phyloP scores from a whole-genome alignment of 2,113 vertebrate genomes.

The Mellivora capensis region DNA sequence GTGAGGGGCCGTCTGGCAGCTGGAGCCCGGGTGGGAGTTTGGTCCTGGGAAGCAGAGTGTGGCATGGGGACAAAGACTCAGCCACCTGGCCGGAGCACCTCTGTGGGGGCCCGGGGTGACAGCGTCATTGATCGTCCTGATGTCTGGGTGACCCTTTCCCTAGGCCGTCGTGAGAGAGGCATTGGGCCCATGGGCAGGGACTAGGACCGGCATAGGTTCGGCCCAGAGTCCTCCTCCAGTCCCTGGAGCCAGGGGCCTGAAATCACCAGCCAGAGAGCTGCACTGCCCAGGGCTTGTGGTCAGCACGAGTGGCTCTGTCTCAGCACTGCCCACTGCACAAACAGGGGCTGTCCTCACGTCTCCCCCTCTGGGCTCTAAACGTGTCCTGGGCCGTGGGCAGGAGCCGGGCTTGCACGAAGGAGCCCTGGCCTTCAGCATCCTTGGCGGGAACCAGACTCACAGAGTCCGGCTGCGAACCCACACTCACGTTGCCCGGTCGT shows the following conservation, averaged over 20 bases:
- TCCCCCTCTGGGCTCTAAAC: neutral
- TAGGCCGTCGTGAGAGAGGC: neutral
- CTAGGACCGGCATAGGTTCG: neutral
- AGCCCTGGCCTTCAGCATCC: neutral
- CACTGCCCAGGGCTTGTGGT: neutral
- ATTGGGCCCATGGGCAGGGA: neutral
- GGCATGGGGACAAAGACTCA: accelerated
- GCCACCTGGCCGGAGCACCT: neutral
- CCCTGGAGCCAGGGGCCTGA: neutral
- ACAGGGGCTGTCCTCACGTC: neutral
- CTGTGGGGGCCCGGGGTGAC: neutral
- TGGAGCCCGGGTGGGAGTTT: neutral
- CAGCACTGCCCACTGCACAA: neutral
- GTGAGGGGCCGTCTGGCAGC: neutral
- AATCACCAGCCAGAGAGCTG: neutral
- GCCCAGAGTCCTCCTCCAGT: neutral
- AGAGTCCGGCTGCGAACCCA: neutral
- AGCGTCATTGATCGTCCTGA: neutral
- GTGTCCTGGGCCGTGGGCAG: neutral
- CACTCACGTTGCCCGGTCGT: neutral
- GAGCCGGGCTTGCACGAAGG: neutral
- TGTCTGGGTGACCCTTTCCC: neutral
- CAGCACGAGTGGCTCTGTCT: neutral
- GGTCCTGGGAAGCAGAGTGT: neutral
- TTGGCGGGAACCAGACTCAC: neutral